Evolutionary conservation across 2,888 invertebrate species (phyloP), one percentile per base, ranked within the genome.

Genomic region (Apodemia hepburni): DNA sequence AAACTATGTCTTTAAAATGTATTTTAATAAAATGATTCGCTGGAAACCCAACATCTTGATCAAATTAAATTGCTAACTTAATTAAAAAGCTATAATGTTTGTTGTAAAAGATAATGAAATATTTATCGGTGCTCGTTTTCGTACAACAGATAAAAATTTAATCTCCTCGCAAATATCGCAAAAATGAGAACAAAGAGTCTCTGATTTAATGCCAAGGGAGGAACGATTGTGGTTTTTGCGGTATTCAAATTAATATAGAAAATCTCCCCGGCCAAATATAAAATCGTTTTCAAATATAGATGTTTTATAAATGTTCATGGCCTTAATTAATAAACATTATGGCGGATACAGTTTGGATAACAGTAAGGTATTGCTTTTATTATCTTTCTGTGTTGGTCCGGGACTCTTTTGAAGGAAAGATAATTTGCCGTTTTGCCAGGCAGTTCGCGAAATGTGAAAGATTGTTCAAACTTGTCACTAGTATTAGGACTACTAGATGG

Each of bases 81-180:
- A 57, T 27, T 27, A 57, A 57, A 57, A 57, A 15, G 27, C 15
- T 57, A n/a, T 27, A 27, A 57, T 7, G 29, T 57, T 57, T 57
- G 27, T 57, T 57, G 27, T 27, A 57, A 57, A 57, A 27, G 54
- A 57, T 57, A 57, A 57, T 57, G 15, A 57, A 57, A 57, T 57
- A 57, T 57, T 57, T 57, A 57, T 57, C 54, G 27, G 27, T 1
- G 54, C 54, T 57, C 29, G 27, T 27, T 57, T 54, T 57, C 5
- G 54, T 29, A 57, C 54, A 57, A 57, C 54, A 27, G 54, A 57
- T 57, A 57, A 57, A 57, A 57, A 57, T 57, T 57, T 57, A 57
- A 57, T 57, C 54, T 57, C 15, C 54, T 12, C 54, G 15, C 54
- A 57, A 57, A 29, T 57, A 57, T 57, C 54, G 54, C 27, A 57